Conservation (phyloP, 2,113 vertebrate genomes). For the Elaphurus davidianus region DNA sequence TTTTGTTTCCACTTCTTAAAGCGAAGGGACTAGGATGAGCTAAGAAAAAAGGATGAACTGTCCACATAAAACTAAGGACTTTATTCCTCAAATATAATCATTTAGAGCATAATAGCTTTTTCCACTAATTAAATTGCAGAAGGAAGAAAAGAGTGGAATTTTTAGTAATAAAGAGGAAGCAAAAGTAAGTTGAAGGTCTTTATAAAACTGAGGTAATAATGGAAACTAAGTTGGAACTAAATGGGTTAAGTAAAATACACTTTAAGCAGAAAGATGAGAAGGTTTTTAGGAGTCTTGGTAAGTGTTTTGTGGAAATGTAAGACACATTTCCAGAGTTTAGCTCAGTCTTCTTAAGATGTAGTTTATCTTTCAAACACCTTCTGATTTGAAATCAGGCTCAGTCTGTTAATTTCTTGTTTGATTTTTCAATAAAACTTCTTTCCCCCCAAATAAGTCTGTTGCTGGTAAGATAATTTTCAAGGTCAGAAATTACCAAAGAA, state of each 20-base stretch:
- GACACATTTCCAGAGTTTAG: background rate
- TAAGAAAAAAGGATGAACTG: background rate
- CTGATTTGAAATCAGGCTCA: background rate
- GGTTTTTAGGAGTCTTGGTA: background rate
- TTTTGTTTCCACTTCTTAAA: background rate
- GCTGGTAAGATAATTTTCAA: conserved; percentile 31
- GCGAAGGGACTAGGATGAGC: background rate
- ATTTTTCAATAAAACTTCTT: background rate
- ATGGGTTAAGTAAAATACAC: background rate
- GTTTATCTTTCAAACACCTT: background rate
- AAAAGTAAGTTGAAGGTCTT: background rate
- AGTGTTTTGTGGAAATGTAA: background rate
- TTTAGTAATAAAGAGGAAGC: background rate
- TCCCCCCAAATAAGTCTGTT: background rate
- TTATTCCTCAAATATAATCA: background rate
- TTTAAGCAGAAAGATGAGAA: background rate
- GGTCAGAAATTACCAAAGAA: background rate
- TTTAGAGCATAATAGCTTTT: background rate
- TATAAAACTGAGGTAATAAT: background rate
- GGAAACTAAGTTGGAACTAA: background rate
- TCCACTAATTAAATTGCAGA: background rate
- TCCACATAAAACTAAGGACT: background rate
- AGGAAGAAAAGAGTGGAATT: background rate
- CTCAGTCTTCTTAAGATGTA: background rate
- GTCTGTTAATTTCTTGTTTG: background rate